These are phyloP conservation scores for Phacellophora camtschatica DNA, from an alignment of 30 jellyfish, hydroid and myxozoan genomes.

Conservation along the genomic window DNA sequence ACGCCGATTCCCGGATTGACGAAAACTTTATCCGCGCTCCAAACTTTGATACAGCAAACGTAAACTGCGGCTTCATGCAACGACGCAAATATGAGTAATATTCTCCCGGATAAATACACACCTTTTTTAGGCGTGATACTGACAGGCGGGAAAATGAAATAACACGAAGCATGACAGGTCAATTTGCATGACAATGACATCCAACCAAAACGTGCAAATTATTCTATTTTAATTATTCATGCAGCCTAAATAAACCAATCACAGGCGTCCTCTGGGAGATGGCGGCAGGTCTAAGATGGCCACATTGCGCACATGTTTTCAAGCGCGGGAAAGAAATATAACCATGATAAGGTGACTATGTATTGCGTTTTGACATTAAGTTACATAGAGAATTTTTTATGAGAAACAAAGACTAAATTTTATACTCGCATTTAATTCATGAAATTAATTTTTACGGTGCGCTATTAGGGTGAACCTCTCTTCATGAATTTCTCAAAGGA, in stretches of 20 bases:
- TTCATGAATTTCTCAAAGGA: too few species aligned
- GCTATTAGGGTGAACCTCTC: too few species aligned
- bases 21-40: constrained; percentile 55
- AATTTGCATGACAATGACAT: constrained; percentile 82
- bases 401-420: too few species aligned
- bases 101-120: constrained; percentile 81
- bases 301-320: constrained; percentile 83
- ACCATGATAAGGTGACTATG: neutral
- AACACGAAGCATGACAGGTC: constrained; percentile 88
- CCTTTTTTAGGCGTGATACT: constrained; percentile 93
- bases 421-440: too few species aligned
- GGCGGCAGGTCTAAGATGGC: constrained; percentile 89
- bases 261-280: constrained; percentile 59
- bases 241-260: constrained; percentile 75
- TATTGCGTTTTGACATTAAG: too few species aligned
- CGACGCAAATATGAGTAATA: constrained; percentile 83
- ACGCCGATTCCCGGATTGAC: constrained; percentile 46
- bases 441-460: too few species aligned
- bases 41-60: constrained; percentile 39
- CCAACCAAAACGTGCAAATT: constrained; percentile 86
- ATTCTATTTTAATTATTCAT: constrained; percentile 75
- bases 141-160: constrained; percentile 86
- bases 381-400: too few species aligned
- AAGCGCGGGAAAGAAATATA: neutral
- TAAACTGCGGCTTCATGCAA: constrained; percentile 67